Evolutionary conservation across 2,888 invertebrate species (phyloP).

Genomic region (Rhagonycha fulva): DNA sequence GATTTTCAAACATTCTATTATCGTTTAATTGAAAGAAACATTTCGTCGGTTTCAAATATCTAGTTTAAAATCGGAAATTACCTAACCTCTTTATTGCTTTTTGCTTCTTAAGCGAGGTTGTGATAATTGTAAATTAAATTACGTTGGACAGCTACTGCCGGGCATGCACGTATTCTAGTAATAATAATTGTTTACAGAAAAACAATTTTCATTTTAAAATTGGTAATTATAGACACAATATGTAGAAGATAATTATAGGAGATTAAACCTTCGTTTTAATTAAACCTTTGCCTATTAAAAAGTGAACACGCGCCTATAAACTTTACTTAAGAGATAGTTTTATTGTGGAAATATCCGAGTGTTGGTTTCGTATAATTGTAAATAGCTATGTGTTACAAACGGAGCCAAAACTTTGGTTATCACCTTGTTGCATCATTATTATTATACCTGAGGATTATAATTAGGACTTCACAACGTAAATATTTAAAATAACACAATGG

Average conservation of each 20-base stretch:
- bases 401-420: too few species aligned
- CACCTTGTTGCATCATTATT: too few species aligned
- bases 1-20: not conserved
- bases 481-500: too few species aligned
- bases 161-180: slow-evolving; percentile 36
- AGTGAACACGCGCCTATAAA: not conserved
- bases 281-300: not conserved
- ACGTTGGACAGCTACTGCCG: slow-evolving; percentile 31
- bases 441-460: too few species aligned
- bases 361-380: not conserved
- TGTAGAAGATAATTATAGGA: not conserved
- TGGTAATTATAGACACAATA: slow-evolving; percentile 25
- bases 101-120: not conserved
- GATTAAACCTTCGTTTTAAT: not conserved
- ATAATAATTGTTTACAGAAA: slow-evolving; percentile 38
- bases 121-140: slow-evolving; percentile 36
- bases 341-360: not conserved
- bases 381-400: not conserved
- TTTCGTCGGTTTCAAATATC: not conserved
- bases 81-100: not conserved
- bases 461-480: too few species aligned
- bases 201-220: slow-evolving; percentile 31
- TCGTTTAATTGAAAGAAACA: not conserved
- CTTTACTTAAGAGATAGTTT: not conserved
- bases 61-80: not conserved